Evolutionary conservation across 2,113 vertebrate species (phyloP).

Genomic region (Phoenicopterus ruber): DNA sequence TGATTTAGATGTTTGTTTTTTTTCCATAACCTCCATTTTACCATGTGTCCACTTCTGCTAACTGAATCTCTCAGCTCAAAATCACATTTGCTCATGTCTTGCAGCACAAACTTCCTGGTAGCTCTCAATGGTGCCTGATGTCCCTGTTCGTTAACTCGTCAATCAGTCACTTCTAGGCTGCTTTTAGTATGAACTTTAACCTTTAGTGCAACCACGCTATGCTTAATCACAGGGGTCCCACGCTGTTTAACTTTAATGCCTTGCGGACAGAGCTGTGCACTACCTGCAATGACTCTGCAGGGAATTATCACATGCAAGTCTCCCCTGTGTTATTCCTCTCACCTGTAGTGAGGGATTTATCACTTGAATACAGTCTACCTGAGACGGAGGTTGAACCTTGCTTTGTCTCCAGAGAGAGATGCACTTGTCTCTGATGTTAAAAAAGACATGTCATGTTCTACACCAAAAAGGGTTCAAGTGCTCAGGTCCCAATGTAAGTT

Average conservation of each 20-base stretch:
- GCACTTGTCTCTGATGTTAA: neutral
- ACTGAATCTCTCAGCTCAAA: neutral
- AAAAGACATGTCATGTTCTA: neutral
- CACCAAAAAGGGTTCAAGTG: neutral
- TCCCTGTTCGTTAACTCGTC: neutral
- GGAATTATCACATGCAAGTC: accelerated
- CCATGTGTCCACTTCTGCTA: neutral
- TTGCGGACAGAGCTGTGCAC: neutral
- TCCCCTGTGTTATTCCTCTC: neutral
- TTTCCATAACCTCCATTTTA: neutral
- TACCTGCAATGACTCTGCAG: neutral
- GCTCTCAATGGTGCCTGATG: neutral
- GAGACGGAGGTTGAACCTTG: neutral
- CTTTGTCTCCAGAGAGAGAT: neutral
- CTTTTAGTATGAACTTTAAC: neutral
- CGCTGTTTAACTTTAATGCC: neutral
- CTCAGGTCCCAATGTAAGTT: neutral
- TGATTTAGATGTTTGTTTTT: neutral
- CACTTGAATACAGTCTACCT: neutral
- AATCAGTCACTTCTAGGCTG: neutral
- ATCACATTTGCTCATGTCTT: neutral
- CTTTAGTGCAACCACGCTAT: neutral
- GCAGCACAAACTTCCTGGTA: neutral
- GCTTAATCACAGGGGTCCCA: neutral
- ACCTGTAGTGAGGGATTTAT: neutral